Evolutionary conservation across 2,888 invertebrate genomes (phyloP), one percentile per base, ranked within the genome.

Genomic region (Drosophila emarginata): DNA sequence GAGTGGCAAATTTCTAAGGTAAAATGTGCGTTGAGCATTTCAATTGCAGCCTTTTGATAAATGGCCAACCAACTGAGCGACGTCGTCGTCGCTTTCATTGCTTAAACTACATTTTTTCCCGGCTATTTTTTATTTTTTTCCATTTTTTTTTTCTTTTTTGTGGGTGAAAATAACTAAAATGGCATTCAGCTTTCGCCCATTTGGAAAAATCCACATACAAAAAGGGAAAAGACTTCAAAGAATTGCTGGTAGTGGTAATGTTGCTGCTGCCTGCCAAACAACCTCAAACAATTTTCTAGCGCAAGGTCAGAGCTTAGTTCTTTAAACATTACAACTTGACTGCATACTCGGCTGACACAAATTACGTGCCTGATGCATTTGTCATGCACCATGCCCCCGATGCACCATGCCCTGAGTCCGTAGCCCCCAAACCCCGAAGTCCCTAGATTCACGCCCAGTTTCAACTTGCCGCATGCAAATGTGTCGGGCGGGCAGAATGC

Each of bases 151-250:
- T 78, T 84, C 77, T 18, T 18, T 26, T 36, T 52, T 69, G 64
- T 87, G 83, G 83, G 88, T 87, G 83, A 85, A 83, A 83, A 87
- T 82, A 78, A 74, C 80, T 64, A 78, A 80, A 76, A 79, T 72
- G 80, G 72, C 88, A 87, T 82, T 78, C 80, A 81, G 82, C 83
- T 84, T 84, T 84, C 83, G 86, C 88, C 86, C 83, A 82, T 83
- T 87, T 82, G 56, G 67, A 65, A 58, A 37, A 72, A 70, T 64
- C 61, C 52, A 56, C 67, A 54, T 64, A 67, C 62, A 67, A 62
- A 72, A 40, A 50, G 54, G 56, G 56, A 53, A 71, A 56, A 59
- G 70, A 37, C 52, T 45, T 51, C 66, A 72, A 59, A 59, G 54
- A 59, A 61, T 59, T 51, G 26, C 54, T 18, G 9, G 9, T 11